Conservation (phyloP, 2,113 vertebrate genomes). For the Trichechus manatus region DNA sequence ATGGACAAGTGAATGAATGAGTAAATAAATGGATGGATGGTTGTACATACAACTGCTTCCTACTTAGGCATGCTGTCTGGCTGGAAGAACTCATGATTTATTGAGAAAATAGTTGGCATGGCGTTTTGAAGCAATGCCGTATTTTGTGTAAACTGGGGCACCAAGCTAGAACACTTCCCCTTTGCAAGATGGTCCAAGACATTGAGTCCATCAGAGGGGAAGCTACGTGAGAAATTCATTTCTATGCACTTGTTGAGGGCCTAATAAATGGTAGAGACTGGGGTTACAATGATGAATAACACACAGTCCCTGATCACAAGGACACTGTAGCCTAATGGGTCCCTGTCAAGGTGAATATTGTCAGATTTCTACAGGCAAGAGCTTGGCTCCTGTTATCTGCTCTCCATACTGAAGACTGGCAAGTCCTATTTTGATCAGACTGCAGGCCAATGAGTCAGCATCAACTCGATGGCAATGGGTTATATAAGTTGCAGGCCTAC, state of each 20-base stretch:
- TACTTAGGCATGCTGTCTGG: not conserved
- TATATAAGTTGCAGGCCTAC: not conserved
- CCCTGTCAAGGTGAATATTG: not conserved
- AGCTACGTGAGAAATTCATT: not conserved
- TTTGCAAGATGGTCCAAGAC: not conserved
- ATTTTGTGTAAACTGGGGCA: not conserved
- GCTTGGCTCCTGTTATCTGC: not conserved
- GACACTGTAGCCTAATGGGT: accelerated
- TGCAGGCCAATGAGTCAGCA: not conserved
- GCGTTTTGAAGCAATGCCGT: not conserved
- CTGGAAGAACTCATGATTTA: not conserved
- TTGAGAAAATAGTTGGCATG: not conserved
- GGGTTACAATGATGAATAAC: not conserved
- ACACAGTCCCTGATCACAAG: not conserved
- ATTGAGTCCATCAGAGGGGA: not conserved
- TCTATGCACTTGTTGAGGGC: not conserved
- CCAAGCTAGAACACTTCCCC: not conserved
- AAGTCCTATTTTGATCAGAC: too few relatives aligned
- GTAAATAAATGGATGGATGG: too few relatives aligned
- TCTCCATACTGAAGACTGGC: not conserved
- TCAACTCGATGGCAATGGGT: too few relatives aligned
- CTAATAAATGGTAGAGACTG: not conserved
- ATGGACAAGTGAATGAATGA: too few relatives aligned
- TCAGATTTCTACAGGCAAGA: not conserved
- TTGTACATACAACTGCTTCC: not conserved